Evolutionary conservation across 2,113 vertebrate genomes (phyloP).

Genomic region (Pelobates fuscus): DNA sequence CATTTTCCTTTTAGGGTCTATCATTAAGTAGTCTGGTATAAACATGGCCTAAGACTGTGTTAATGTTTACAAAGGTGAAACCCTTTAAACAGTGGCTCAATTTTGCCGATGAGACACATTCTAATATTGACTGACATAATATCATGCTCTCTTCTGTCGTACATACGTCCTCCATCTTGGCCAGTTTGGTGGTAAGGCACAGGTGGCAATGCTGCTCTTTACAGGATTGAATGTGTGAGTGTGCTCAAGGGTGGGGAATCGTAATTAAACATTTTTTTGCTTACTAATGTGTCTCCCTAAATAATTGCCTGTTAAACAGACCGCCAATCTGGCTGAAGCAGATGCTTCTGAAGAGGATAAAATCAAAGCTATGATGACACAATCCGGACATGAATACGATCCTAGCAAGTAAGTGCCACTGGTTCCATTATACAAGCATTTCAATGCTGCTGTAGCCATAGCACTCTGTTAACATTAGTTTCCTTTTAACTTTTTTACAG

Average conservation of each 20-base stretch:
- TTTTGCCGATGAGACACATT: too few relatives aligned
- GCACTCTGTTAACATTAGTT: neutral
- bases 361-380: slow-evolving; percentile 93
- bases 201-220: slow-evolving; percentile 72
- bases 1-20: too few relatives aligned
- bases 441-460: neutral
- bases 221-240: slow-evolving; percentile 76
- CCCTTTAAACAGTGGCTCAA: too few relatives aligned
- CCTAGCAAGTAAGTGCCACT: slow-evolving; percentile 84
- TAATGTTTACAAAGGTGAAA: slow-evolving; percentile 47
- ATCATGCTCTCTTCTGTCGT: too few relatives aligned
- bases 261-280: slow-evolving; percentile 66
- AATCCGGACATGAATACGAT: slow-evolving; percentile 93
- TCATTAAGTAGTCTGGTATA: slow-evolving; percentile 61
- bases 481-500: slow-evolving; percentile 65
- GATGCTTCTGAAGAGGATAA: slow-evolving; percentile 97
- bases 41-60: slow-evolving; percentile 74
- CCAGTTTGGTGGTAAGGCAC: neutral
- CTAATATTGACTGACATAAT: too few relatives aligned
- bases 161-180: neutral
- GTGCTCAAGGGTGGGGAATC: slow-evolving; percentile 70
- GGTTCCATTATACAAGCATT: slow-evolving; percentile 5
- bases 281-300: slow-evolving; percentile 80
- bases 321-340: slow-evolving; percentile 92
- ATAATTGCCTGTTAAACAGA: slow-evolving; percentile 88